Conservation (phyloP, 2,888 invertebrate species). For the Urechis unicinctus region DNA sequence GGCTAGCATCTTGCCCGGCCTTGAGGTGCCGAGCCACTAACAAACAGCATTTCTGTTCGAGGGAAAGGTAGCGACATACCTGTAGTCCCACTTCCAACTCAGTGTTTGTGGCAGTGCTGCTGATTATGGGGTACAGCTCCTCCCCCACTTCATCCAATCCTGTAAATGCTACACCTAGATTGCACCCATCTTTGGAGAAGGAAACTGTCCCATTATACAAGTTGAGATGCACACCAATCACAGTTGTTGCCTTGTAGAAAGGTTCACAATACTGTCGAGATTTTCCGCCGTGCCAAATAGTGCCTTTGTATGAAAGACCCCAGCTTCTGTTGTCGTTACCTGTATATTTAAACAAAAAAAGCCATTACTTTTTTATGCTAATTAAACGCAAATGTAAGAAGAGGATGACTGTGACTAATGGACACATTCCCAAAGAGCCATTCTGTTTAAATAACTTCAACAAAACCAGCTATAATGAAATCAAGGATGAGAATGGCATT, state of each 20-base stretch:
- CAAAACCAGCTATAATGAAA: too few relatives aligned
- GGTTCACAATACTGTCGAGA: conserved; percentile 30
- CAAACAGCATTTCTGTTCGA: conserved; percentile 31
- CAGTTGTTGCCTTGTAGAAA: conserved; percentile 28
- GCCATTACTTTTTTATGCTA: too few relatives aligned
- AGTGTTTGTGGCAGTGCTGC: conserved; percentile 31
- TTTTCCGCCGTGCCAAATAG: conserved; percentile 31
- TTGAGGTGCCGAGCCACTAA: conserved; percentile 21
- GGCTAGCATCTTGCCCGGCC: conserved; percentile 19
- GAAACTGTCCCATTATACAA: conserved; percentile 30
- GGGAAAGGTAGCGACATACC: conserved; percentile 24
- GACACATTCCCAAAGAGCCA: too few relatives aligned
- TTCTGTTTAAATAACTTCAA: too few relatives aligned
- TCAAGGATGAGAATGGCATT: too few relatives aligned
- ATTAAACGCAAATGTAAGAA: too few relatives aligned
- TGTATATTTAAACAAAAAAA: too few relatives aligned
- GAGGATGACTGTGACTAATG: too few relatives aligned
- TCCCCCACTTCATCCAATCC: conserved; percentile 14
- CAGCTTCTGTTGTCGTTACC: conserved; percentile 35
- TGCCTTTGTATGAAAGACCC: conserved; percentile 41
- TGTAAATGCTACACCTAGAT: conserved; percentile 32
- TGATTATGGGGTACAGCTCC: conserved; percentile 31
- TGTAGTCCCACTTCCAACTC: conserved; percentile 30
- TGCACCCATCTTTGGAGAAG: conserved; percentile 29
- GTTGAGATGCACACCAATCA: conserved; percentile 33